Evolutionary conservation across 2,113 vertebrate genomes (phyloP).

Genomic region (Phylloscopus trochilus): DNA sequence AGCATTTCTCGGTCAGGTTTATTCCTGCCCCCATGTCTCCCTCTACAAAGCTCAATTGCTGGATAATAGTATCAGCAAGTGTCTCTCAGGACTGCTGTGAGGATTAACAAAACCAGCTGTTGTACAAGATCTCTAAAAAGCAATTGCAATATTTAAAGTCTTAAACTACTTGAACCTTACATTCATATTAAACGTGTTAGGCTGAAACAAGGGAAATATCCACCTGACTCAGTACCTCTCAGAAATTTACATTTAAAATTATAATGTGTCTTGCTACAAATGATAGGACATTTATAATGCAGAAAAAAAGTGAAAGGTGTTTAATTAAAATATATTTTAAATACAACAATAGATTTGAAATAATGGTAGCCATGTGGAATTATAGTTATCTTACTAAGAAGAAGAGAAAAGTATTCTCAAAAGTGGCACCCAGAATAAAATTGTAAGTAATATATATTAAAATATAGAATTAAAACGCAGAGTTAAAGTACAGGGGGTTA

Average conservation of each 20-base stretch:
- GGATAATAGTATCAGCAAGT: not conserved
- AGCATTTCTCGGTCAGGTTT: not conserved
- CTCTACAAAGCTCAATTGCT: not conserved
- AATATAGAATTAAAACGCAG: not conserved
- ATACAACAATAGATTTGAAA: not conserved
- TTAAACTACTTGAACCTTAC: not conserved
- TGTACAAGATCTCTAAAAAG: not conserved
- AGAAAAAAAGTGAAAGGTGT: not conserved
- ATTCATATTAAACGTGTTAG: not conserved
- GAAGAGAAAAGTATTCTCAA: not conserved
- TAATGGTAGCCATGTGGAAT: not conserved
- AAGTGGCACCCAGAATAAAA: not conserved
- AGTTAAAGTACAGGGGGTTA: not conserved
- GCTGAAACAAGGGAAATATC: not conserved
- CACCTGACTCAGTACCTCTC: not conserved
- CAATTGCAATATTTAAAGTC: not conserved
- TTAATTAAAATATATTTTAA: not conserved
- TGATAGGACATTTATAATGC: not conserved
- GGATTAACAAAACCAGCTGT: not conserved
- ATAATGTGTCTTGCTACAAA: not conserved
- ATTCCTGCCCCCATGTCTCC: not conserved
- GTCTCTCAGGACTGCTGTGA: not conserved
- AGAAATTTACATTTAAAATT: conserved; percentile 9
- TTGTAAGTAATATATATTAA: not conserved
- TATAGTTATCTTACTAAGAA: not conserved